Evolutionary conservation across 1,140 invertebrate species (phyloP).

Genomic region (Parapsyche elsis): DNA sequence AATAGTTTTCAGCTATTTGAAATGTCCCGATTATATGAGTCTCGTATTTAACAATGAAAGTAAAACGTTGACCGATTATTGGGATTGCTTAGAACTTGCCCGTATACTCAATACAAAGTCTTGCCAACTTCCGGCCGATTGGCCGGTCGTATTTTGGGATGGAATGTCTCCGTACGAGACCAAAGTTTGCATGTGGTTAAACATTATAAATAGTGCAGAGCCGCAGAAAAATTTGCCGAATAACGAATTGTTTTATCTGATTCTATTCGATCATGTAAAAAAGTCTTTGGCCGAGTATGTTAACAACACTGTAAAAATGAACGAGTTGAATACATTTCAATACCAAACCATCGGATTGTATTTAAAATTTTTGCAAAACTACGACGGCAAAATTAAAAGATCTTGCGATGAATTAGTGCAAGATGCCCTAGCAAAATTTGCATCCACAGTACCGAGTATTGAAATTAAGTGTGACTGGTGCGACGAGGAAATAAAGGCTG

Average conservation of each 20-base stretch:
- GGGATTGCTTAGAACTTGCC: slow-evolving; percentile 2
- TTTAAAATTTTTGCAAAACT: neutral
- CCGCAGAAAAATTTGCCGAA: neutral
- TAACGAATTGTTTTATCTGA: neutral
- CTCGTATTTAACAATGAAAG: neutral
- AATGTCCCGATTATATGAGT: neutral
- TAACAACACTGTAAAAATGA: neutral
- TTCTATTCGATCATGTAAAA: slow-evolving; percentile 1
- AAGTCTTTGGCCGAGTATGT: neutral
- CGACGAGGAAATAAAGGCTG: neutral
- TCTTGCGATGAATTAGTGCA: neutral
- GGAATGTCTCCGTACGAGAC: neutral
- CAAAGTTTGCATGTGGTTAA: neutral
- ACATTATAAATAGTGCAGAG: neutral
- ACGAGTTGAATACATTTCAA: neutral
- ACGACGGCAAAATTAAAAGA: neutral
- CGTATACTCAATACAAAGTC: neutral
- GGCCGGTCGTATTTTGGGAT: neutral
- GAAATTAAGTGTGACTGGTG: neutral
- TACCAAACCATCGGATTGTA: neutral
- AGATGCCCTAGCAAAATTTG: neutral
- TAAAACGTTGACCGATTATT: neutral
- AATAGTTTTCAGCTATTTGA: neutral
- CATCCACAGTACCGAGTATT: neutral
- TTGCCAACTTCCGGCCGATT: neutral